Base-by-base conservation (phyloP, 2,113 vertebrate species). In the Xiphorhynchus elegans region DNA sequence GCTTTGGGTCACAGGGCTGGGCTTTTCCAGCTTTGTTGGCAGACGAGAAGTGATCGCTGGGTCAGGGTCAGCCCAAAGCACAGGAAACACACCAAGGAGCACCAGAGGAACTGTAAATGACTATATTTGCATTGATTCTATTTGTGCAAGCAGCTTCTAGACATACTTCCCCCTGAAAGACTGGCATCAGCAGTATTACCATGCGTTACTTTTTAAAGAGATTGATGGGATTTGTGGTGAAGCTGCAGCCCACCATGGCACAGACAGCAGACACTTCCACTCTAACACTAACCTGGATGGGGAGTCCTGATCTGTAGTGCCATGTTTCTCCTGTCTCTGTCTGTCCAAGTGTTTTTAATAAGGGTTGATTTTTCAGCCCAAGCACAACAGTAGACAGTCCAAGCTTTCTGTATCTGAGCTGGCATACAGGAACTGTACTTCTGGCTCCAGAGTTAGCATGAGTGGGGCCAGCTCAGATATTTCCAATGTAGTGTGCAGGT, bases 401-500 rank as follows among this genome's bases (percentile, higher is more conserved):
- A 17, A 62, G 39, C 10, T 73, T 73, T 73, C 53, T 68, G 44
- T 9, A 60, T 3, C 40, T 89, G 59, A 75, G 16, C 1, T 67
- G 53, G 7, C 24, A 62, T 17, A 53, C 10, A 33, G 10, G 17
- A 7, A 39, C 33, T 55, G 33, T 55, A 64, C 33, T 91, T 73
- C 13, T 56, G 23, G 31, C 64, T 87, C 37, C n/a, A 66, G 33
- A 56, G 35, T 33, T 46, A 35, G 31, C 24, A 58, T 0, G 3
- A 14, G 13, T 60, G 10, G 29, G 33, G 17, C 10, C 58, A 91
- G 25, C 40, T 76, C 20, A 55, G 42, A 9, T 80, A 15, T n/a
- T 33, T 72, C 31, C 4, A 3, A 3, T 56, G 20, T 13, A 35
- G 8, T 0, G 1, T 29, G 42, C 17, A 53, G 17, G 14, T 70